These are phyloP conservation scores for Pediacus dermestoides DNA, from an alignment of 2,888 invertebrate species.

Conservation along the genomic window DNA sequence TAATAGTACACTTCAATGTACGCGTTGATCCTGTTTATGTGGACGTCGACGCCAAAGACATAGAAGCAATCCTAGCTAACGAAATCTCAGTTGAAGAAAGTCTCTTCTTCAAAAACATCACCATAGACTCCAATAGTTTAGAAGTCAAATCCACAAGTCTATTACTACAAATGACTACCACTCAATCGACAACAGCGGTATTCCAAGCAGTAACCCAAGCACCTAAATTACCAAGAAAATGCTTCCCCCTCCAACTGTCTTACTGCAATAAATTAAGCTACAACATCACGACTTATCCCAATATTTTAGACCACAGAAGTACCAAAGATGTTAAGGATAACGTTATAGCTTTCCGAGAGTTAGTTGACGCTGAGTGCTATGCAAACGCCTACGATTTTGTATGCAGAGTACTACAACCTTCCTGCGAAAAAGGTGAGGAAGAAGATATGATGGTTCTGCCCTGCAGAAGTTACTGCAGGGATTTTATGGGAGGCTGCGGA, in stretches of 20 bases:
- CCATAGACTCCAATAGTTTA: slow-evolving; percentile 62
- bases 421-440: slow-evolving; percentile 55
- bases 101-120: slow-evolving; percentile 61
- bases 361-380: slow-evolving; percentile 90
- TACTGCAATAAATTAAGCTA: slow-evolving; percentile 72
- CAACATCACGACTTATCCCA: slow-evolving; percentile 81
- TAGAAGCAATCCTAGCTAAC: slow-evolving; percentile 62
- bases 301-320: slow-evolving; percentile 65
- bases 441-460: slow-evolving; percentile 63
- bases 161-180: slow-evolving; percentile 45
- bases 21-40: slow-evolving; percentile 68
- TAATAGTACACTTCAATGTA: slow-evolving; percentile 81
- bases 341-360: slow-evolving; percentile 76
- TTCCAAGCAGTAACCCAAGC: slow-evolving; percentile 53
- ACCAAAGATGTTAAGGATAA: slow-evolving; percentile 66
- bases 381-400: slow-evolving; percentile 84
- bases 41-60: slow-evolving; percentile 60
- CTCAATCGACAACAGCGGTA: slow-evolving; percentile 42
- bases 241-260: slow-evolving; percentile 62
- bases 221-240: slow-evolving; percentile 63
- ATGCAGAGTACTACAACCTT: slow-evolving; percentile 81
- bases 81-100: slow-evolving; percentile 61
- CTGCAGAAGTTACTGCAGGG: slow-evolving; percentile 80
- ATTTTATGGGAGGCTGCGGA: slow-evolving; percentile 81
- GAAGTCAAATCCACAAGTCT: slow-evolving; percentile 57